A percentile compares a stretch with the other conserved stretches of the same genome.
These are phyloP conservation scores for Coregonus sp. DNA, from an alignment of 2,797 vertebrate species.

Conservation along the genomic window DNA sequence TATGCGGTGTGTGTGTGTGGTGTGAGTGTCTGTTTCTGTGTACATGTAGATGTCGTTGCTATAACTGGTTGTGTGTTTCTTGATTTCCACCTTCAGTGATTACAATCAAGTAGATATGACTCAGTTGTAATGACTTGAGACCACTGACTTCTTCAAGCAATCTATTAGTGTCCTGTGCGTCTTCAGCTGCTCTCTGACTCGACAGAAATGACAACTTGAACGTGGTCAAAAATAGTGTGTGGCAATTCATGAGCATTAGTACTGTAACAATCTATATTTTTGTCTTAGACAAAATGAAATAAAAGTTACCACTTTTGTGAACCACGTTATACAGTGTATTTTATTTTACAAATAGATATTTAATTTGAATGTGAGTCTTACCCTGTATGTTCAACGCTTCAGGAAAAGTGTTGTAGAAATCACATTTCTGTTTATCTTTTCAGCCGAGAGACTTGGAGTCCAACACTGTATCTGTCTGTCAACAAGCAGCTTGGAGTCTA, in stretches of 20 bases:
- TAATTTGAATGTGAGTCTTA: no score
- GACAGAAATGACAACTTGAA: conserved; percentile 50
- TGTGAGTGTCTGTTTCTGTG: conserved; percentile 18
- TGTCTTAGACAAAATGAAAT: conserved; percentile 46
- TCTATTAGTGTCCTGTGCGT: conserved; percentile 43
- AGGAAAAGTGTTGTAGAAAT: no score
- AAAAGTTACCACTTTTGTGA: conserved; percentile 66
- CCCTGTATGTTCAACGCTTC: no score
- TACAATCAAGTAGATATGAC: conserved; percentile 59
- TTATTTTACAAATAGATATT: conserved; percentile 25
- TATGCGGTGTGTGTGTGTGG: neutral
- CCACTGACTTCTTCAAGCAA: conserved; percentile 40
- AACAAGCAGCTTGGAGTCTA: no score
- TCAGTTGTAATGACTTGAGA: conserved; percentile 56
- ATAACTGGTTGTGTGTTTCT: conserved; percentile 49
- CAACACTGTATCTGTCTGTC: no score
- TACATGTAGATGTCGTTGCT: conserved; percentile 64
- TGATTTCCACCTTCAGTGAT: conserved; percentile 64
- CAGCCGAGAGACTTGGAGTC: no score
- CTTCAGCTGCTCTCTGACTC: conserved; percentile 37
- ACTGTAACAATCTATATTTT: conserved; percentile 17
- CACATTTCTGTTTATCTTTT: no score
- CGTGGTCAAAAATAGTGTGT: conserved; percentile 30
- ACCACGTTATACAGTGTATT: conserved; percentile 30
- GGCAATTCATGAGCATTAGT: conserved; percentile 29